These are phyloP conservation scores for Hemitrygon akajei DNA, from an alignment of 2,797 vertebrate genomes.

Conservation along the genomic window DNA sequence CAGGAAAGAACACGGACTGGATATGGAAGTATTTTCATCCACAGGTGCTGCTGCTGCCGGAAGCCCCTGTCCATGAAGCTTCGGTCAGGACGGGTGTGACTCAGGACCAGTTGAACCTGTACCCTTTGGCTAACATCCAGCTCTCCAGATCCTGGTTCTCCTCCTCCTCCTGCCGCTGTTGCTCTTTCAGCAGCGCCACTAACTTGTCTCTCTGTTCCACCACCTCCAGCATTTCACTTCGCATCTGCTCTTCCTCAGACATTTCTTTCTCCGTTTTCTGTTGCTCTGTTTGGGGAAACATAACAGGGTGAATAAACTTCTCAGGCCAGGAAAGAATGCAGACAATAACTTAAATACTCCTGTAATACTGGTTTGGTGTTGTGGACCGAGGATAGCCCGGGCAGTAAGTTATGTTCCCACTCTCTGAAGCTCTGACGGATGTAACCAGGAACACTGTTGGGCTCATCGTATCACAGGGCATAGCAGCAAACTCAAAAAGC, in stretches of 20 bases:
- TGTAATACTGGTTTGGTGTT: background rate
- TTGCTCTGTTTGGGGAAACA: slow-evolving; percentile 50
- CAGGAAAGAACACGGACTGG: background rate
- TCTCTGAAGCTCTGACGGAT: background rate
- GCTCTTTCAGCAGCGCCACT: slow-evolving; percentile 72
- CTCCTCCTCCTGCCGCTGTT: slow-evolving; percentile 69
- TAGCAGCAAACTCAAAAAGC: too few species aligned
- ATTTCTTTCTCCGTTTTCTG: slow-evolving; percentile 61
- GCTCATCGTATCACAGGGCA: too few species aligned
- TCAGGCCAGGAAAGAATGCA: background rate
- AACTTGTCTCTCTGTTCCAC: slow-evolving; percentile 76
- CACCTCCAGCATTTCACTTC: slow-evolving; percentile 76
- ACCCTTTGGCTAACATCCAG: slow-evolving; percentile 48
- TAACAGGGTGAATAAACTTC: background rate
- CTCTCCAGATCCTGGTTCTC: slow-evolving; percentile 73
- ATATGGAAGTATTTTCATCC: too few species aligned
- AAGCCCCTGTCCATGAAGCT: background rate
- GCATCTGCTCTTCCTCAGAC: slow-evolving; percentile 65
- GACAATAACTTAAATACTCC: background rate
- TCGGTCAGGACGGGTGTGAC: background rate
- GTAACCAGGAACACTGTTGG: background rate
- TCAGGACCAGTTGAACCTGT: slow-evolving; percentile 48
- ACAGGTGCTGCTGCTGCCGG: background rate
- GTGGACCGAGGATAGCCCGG: background rate
- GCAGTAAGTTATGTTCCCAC: background rate